These are phyloP conservation scores for Oryzias dopingdopingensis DNA, from an alignment of 2,797 vertebrate species.

Conservation along the genomic window DNA sequence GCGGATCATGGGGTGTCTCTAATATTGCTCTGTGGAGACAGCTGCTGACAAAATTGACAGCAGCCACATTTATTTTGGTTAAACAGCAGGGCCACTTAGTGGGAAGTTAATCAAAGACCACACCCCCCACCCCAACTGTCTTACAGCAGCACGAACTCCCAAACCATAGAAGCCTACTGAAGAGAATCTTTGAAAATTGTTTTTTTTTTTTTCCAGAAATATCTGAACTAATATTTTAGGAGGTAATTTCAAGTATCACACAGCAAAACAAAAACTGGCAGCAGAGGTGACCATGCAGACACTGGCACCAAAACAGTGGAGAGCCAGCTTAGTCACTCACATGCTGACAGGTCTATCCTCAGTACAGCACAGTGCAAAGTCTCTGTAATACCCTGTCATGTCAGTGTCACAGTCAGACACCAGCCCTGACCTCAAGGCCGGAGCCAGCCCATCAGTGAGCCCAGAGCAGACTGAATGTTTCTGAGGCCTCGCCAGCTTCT, in stretches of 20 bases:
- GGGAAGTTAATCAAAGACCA: constrained; percentile 75
- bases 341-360: constrained; percentile 63
- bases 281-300: constrained; percentile 45
- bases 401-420: constrained; percentile 31
- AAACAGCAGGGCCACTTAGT: constrained; percentile 74
- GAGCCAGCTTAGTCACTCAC: constrained; percentile 57
- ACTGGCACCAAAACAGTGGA: constrained; percentile 33
- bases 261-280: constrained; percentile 17
- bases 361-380: constrained; percentile 21
- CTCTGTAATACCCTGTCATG: constrained; percentile 33
- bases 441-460: constrained; percentile 36
- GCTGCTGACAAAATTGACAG: constrained; percentile 82
- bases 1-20: constrained; percentile 78
- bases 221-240: too few species aligned
- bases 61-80: constrained; percentile 82
- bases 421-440: constrained; percentile 13
- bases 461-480: constrained; percentile 41
- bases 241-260: too few species aligned
- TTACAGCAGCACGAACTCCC: constrained; percentile 16
- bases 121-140: constrained; percentile 3
- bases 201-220: too few species aligned
- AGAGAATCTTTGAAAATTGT: too few species aligned
- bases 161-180: too few species aligned
- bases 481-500: constrained; percentile 60
- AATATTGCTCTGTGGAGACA: constrained; percentile 80